Evolutionary conservation across 2,888 invertebrate species (phyloP).

Genomic region (Hyposoter didymator): DNA sequence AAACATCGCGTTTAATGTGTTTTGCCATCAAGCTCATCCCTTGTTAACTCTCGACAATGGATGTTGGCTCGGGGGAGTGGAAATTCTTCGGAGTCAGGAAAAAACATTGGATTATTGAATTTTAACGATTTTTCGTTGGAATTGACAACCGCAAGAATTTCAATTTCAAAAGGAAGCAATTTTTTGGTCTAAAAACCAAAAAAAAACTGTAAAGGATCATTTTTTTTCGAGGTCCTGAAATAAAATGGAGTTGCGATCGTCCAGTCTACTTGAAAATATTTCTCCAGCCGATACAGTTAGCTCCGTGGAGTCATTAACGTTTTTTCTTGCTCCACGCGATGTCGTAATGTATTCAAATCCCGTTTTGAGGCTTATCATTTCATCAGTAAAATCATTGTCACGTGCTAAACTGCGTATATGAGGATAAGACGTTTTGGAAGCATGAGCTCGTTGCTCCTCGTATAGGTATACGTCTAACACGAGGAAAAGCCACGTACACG

Average conservation of each 20-base stretch:
- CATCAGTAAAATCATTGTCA: conserved; percentile 30
- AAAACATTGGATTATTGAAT: background rate
- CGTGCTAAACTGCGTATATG: conserved; percentile 36
- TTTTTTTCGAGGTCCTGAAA: background rate
- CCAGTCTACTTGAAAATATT: background rate
- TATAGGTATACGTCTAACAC: conserved; percentile 22
- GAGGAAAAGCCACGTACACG: conserved; percentile 48
- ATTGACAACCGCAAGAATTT: background rate
- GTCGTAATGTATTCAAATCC: background rate
- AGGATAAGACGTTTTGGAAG: conserved; percentile 52
- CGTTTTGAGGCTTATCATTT: conserved; percentile 1
- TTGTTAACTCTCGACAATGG: background rate
- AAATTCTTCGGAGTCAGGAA: background rate
- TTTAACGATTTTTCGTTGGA: background rate
- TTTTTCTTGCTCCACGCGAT: background rate
- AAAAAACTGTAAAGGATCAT: background rate
- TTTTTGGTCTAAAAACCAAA: background rate
- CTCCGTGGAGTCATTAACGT: background rate
- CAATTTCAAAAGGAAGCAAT: background rate
- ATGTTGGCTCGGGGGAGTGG: background rate
- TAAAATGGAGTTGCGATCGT: background rate
- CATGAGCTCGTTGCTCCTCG: conserved; percentile 58
- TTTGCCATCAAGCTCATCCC: background rate
- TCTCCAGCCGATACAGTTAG: background rate
- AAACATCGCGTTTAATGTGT: background rate